phyloP scores from a whole-genome alignment of 2,797 vertebrate genomes.

The Paguma larvata region DNA sequence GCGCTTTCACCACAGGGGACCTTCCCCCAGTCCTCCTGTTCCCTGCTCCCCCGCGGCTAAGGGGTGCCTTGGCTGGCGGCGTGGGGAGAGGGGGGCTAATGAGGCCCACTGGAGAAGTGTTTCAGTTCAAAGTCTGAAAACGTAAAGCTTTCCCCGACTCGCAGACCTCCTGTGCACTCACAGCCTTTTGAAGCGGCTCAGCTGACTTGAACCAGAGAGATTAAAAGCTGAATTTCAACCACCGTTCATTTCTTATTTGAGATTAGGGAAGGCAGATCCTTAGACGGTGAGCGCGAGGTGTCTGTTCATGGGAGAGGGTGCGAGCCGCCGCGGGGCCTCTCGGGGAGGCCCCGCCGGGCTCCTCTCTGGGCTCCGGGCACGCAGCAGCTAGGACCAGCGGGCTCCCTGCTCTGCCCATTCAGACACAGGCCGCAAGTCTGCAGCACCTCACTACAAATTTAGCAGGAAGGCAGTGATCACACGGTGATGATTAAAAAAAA shows the following conservation, averaged over 20 bases:
- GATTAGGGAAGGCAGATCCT: neutral
- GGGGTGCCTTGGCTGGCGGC: no score
- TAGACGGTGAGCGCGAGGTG: neutral
- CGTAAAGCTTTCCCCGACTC: fast-evolving
- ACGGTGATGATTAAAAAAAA: neutral
- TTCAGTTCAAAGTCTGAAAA: neutral
- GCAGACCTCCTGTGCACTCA: neutral
- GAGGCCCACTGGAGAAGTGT: neutral
- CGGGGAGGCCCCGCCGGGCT: fast-evolving
- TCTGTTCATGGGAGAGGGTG: fast-evolving
- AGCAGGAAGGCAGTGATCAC: neutral
- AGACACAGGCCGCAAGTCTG: neutral
- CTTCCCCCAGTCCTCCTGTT: neutral
- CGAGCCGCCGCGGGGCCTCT: fast-evolving
- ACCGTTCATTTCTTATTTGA: neutral
- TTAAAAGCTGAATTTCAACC: neutral
- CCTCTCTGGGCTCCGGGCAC: no score
- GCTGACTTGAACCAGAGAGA: neutral
- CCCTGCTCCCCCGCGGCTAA: fast-evolving
- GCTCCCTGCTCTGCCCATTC: fast-evolving
- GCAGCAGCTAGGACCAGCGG: no score
- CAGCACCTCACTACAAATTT: neutral
- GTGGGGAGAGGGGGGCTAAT: fast-evolving
- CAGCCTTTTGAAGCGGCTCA: neutral
- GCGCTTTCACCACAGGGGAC: no score